Conservation (phyloP, 2,113 vertebrate genomes). For the Podarcis cretensis region DNA sequence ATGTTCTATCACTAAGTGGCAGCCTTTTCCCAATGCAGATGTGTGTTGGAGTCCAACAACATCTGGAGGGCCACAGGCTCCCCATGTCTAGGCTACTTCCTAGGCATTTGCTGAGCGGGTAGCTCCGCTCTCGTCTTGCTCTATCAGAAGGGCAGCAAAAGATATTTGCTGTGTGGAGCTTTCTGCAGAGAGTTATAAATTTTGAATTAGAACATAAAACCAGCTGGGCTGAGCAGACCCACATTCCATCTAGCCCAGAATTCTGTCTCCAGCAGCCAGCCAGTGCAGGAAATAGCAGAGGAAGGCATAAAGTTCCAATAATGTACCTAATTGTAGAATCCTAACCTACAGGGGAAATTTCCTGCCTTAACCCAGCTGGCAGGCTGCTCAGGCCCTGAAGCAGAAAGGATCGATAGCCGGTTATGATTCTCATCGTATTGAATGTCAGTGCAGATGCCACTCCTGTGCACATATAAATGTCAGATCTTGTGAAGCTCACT, state of each 20-base stretch:
- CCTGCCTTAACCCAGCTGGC: constrained; percentile 48
- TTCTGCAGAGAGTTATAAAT: constrained; percentile 52
- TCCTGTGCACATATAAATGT: constrained; percentile 29
- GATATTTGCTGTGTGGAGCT: background rate
- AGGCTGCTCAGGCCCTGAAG: constrained; percentile 31
- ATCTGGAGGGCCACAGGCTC: background rate
- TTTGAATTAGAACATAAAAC: constrained; percentile 70
- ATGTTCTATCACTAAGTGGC: no score
- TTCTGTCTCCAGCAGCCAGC: constrained; percentile 50
- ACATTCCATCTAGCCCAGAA: constrained; percentile 29
- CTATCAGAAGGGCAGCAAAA: background rate
- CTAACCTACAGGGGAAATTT: constrained; percentile 42
- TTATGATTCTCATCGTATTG: constrained; percentile 44
- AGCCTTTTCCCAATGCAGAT: background rate
- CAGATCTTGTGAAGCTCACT: constrained; percentile 36
- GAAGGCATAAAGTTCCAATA: constrained; percentile 62
- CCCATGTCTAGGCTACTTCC: background rate
- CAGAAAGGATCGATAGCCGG: constrained; percentile 50
- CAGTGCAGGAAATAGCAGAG: constrained; percentile 47
- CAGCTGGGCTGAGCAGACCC: constrained; percentile 47
- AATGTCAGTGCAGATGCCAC: constrained; percentile 16
- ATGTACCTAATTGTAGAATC: constrained; percentile 50
- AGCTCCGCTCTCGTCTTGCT: background rate
- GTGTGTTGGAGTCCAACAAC: background rate
- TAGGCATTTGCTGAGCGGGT: background rate